These are phyloP conservation scores for Drosophila gunungcola DNA, from an alignment of 1,140 invertebrate genomes.

Conservation along the genomic window DNA sequence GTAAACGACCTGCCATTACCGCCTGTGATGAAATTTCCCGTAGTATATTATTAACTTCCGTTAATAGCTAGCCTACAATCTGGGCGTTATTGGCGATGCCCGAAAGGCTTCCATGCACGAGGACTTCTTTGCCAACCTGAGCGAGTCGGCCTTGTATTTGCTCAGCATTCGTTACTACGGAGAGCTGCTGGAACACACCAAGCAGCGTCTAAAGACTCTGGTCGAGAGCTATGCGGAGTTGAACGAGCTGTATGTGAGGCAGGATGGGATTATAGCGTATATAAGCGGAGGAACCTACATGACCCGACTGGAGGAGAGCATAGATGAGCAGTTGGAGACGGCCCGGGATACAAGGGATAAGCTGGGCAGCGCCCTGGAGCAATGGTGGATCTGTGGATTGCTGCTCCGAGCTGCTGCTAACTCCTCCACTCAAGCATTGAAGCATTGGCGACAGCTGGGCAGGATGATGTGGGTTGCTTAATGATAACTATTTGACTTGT, in stretches of 20 bases:
- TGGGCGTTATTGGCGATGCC: constrained; percentile 76
- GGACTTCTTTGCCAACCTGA: constrained; percentile 83
- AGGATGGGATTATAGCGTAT: constrained; percentile 81
- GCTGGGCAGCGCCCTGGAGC: constrained; percentile 76
- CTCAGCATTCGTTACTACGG: constrained; percentile 72
- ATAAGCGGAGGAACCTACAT: constrained; percentile 81
- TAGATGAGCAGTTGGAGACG: constrained; percentile 76
- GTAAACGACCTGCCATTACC: constrained; percentile 53
- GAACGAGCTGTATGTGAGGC: constrained; percentile 76
- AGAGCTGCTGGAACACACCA: constrained; percentile 75
- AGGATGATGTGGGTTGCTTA: constrained; percentile 54
- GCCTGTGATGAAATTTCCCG: constrained; percentile 9
- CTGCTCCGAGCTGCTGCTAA: constrained; percentile 70
- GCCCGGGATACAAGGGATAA: constrained; percentile 81
- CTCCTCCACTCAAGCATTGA: constrained; percentile 65
- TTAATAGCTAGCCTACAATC: constrained; percentile 69
- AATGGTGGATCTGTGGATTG: constrained; percentile 81
- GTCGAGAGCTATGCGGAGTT: constrained; percentile 70
- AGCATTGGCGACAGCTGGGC: constrained; percentile 68
- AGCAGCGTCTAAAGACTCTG: constrained; percentile 62
- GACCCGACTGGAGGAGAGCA: constrained; percentile 74
- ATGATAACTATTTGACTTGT: too few species aligned
- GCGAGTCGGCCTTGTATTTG: constrained; percentile 74
- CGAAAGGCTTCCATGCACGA: constrained; percentile 83
- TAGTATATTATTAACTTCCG: constrained; percentile 15